A percentile compares a stretch with the other conserved stretches of the same genome.
Conservation (phyloP, 2,888 invertebrate genomes). For the Omphaloscelis lunosa region DNA sequence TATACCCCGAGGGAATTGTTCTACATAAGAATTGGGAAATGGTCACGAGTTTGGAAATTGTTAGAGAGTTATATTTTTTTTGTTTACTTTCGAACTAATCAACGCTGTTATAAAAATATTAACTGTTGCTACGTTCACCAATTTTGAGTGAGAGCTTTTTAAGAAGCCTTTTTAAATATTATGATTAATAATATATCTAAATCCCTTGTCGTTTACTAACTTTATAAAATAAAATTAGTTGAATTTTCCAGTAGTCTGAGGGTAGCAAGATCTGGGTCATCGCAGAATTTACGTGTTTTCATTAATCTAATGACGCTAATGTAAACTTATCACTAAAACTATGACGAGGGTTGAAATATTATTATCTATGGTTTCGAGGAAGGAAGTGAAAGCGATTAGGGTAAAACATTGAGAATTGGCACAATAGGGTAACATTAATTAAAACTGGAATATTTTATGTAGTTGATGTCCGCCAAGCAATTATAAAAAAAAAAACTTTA, state of each 20-base stretch:
- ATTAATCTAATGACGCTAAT: constrained; percentile 29
- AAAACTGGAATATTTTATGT: constrained; percentile 5
- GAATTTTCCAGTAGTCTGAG: background rate
- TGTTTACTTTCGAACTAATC: constrained; percentile 2
- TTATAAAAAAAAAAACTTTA: too few species aligned
- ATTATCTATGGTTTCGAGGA: constrained; percentile 5
- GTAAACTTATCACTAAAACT: constrained; percentile 37
- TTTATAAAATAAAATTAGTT: background rate
- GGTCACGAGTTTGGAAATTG: constrained; percentile 2
- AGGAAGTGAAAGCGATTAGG: constrained; percentile 31
- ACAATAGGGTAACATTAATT: constrained; percentile 4
- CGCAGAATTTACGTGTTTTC: constrained; percentile 25
- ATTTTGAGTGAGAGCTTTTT: background rate
- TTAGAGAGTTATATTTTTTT: constrained; percentile 11
- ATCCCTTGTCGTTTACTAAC: background rate
- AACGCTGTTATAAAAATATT: background rate
- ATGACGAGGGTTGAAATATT: constrained; percentile 48
- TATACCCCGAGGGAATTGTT: constrained; percentile 3
- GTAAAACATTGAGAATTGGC: background rate
- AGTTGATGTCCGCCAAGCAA: too few species aligned
- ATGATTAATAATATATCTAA: constrained; percentile 1
- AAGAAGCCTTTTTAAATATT: constrained; percentile 3
- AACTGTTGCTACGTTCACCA: too few species aligned
- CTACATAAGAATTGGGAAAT: constrained; percentile 16
- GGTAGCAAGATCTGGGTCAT: constrained; percentile 25